Evolutionary conservation across 2,888 invertebrate genomes (phyloP).

Genomic region (Ormyrus labotus): DNA sequence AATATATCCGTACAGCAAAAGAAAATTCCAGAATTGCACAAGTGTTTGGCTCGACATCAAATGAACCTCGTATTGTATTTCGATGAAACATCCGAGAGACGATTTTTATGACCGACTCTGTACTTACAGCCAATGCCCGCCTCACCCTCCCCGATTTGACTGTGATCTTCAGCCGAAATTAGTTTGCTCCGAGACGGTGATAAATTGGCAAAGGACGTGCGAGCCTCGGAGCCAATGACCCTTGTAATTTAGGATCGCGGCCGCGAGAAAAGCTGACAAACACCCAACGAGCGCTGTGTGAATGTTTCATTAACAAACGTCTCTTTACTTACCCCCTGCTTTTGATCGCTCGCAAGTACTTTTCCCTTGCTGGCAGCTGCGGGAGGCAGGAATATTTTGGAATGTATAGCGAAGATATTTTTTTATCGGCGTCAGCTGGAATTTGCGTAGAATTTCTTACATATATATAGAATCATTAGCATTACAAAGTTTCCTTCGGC

Average conservation of each 20-base stretch:
- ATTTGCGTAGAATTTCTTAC: background rate
- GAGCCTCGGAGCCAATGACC: background rate
- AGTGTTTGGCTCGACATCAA: too few relatives aligned
- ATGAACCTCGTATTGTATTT: too few relatives aligned
- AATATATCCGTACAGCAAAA: too few relatives aligned
- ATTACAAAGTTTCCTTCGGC: too few relatives aligned
- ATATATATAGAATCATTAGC: too few relatives aligned
- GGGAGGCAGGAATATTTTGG: too few relatives aligned
- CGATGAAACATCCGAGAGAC: too few relatives aligned
- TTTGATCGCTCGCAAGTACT: background rate
- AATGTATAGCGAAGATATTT: background rate
- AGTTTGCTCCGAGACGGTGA: background rate
- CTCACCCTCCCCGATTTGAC: too few relatives aligned
- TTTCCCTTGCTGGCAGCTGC: background rate
- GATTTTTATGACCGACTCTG: too few relatives aligned
- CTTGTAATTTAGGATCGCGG: background rate
- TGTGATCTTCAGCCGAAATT: too few relatives aligned
- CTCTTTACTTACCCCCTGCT: conserved; percentile 5
- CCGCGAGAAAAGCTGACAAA: background rate
- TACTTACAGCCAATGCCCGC: too few relatives aligned
- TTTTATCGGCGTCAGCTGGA: background rate
- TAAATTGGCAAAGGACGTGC: background rate
- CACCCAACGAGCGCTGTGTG: background rate
- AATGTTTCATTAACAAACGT: conserved; percentile 17
- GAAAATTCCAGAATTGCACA: too few relatives aligned